Evolutionary conservation across 2,113 vertebrate genomes (phyloP), one percentile per base, ranked within the genome.

Genomic region (Malurus cyaneus): DNA sequence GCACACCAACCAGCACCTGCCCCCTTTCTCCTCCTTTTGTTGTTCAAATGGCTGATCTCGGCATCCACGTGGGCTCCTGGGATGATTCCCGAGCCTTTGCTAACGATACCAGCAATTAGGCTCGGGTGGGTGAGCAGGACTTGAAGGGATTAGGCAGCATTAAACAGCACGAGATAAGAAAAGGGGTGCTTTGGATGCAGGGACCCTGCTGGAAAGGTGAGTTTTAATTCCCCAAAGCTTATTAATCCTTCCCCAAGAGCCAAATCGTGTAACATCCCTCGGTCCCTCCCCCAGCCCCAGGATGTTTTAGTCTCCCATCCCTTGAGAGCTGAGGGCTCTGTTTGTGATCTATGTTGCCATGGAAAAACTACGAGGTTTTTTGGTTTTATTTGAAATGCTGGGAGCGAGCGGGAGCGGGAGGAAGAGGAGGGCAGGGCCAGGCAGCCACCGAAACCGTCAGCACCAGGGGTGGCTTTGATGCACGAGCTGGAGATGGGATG

Each of bases 271-370:
- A n/a, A n/a, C 49, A 46, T 61, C 67, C 20, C 39, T 71, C 65
- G 11, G 26, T 46, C 24, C 36, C 47, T 50, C 44, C 52, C 83
- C 14, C 56, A 50, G 39, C 28, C 31, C 21, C 3, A 5, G 53
- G 36, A 57, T 1, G 2, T 56, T 84, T 85, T 31, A 52, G 52
- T 88, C 57, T 89, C 66, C 57, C 89, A 64, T 74, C 36, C 70
- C 70, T 59, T 26, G 39, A 14, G 34, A 89, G 87, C 84, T 2
- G 4, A 46, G 9, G 3, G 85, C 84, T 87, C 60, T 15, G 90
- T 76, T 94, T 94, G 85, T 72, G 79, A 85, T 87, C 66, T 2
- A 3, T 1, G 85, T 96, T 96, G 90, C 93, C 77, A 93, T 96
- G 96, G 95, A 83, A 93, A 96, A 95, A 85, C 66, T 49, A 87